A percentile compares a stretch with the other conserved stretches of the same genome.
These are phyloP conservation scores for Hippoglossus stenolepis DNA, from an alignment of 2,113 vertebrate species.

Conservation along the genomic window DNA sequence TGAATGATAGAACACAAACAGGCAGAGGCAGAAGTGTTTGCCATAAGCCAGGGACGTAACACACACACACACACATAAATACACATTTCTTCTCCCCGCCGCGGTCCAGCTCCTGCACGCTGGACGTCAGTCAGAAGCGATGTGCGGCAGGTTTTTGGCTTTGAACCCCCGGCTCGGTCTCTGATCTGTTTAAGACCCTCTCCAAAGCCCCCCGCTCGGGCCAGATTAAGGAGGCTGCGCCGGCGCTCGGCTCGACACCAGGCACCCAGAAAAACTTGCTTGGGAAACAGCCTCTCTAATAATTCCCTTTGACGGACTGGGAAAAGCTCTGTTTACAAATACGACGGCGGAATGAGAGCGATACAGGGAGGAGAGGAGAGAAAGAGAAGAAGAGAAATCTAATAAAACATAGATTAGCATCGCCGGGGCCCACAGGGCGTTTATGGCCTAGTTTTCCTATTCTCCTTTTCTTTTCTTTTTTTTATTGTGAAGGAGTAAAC, in stretches of 20 bases:
- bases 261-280: slow-evolving; percentile 50
- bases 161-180: slow-evolving; percentile 51
- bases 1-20: background rate
- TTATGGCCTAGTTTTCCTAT: slow-evolving; percentile 82
- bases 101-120: background rate
- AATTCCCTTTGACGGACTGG: slow-evolving; percentile 76
- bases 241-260: slow-evolving; percentile 36
- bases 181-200: slow-evolving; percentile 77
- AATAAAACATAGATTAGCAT: slow-evolving; percentile 86
- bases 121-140: slow-evolving; percentile 42
- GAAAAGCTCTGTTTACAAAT: slow-evolving; percentile 83
- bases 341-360: slow-evolving; percentile 52
- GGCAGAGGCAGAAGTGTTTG: background rate
- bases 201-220: slow-evolving; percentile 62
- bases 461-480: slow-evolving; percentile 62
- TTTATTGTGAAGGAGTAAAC: slow-evolving; percentile 65
- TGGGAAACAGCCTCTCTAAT: slow-evolving; percentile 70
- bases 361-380: slow-evolving; percentile 15
- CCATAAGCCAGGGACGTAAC: background rate
- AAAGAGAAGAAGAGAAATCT: slow-evolving; percentile 63
- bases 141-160: slow-evolving; percentile 40
- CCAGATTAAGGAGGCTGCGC: slow-evolving; percentile 66
- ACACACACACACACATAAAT: too few relatives aligned
- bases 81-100: too few relatives aligned
- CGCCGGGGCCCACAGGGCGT: slow-evolving; percentile 69